Percentiles rank a stretch among this genome's conserved stretches.
phyloP scores from a whole-genome alignment of 2,888 invertebrate species.

The Hydropsyche betteni region DNA sequence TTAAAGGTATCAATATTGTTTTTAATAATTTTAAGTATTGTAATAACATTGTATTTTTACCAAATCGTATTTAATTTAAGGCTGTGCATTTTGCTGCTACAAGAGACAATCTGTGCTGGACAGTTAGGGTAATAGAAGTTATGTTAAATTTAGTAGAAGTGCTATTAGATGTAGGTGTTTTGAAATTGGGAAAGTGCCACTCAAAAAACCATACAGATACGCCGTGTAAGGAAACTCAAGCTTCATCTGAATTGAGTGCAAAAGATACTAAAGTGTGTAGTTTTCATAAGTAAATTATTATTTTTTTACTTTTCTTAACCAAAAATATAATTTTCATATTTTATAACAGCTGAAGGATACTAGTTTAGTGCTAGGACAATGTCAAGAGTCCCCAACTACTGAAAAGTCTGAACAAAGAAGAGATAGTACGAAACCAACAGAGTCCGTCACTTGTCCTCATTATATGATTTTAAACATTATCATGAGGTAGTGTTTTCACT shows the following conservation, averaged over 20 bases:
- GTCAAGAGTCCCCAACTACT: constrained; percentile 64
- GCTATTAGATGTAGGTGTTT: constrained; percentile 87
- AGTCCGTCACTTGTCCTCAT: constrained; percentile 70
- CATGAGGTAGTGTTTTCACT: constrained; percentile 62
- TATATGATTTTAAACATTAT: constrained; percentile 78
- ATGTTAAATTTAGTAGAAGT: constrained; percentile 92
- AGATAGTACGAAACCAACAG: constrained; percentile 60
- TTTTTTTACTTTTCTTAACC: not conserved
- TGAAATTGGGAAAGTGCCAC: constrained; percentile 66
- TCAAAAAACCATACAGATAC: constrained; percentile 46
- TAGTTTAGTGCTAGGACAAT: constrained; percentile 62
- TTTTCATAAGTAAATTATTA: not conserved
- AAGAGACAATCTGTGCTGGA: constrained; percentile 84
- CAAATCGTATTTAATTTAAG: constrained; percentile 58
- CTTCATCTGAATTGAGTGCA: constrained; percentile 15
- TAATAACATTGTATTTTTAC: constrained; percentile 5
- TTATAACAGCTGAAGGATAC: constrained; percentile 61
- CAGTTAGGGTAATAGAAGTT: constrained; percentile 89
- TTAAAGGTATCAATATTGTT: constrained; percentile 69
- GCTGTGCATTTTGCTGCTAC: constrained; percentile 88
- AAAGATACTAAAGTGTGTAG: constrained; percentile 31
- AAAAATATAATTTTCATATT: constrained; percentile 10
- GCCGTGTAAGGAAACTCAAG: constrained; percentile 42
- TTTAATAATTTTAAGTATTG: constrained; percentile 3
- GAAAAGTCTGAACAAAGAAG: constrained; percentile 62